These are phyloP conservation scores for Glossophaga mutica DNA, from an alignment of 2,797 vertebrate genomes.

Conservation along the genomic window DNA sequence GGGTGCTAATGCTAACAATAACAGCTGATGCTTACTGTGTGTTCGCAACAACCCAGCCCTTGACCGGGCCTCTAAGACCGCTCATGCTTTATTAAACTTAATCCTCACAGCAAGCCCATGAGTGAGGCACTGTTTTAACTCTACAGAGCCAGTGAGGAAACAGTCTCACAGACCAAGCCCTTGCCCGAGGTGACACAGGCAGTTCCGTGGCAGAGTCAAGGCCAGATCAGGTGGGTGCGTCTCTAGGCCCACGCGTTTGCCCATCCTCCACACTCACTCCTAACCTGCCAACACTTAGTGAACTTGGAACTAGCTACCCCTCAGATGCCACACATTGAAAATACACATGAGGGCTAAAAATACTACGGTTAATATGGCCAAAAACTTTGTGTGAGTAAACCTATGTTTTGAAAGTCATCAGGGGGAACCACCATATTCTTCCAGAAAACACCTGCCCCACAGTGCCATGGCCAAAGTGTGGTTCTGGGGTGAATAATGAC, in stretches of 20 bases:
- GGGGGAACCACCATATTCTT: background rate
- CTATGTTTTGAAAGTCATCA: background rate
- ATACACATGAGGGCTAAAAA: background rate
- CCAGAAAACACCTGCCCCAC: background rate
- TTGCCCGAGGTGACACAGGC: background rate
- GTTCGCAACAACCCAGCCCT: background rate
- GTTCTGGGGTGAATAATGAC: background rate
- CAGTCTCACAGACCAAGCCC: background rate
- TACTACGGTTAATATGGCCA: background rate
- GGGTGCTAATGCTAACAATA: background rate
- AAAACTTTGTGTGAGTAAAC: background rate
- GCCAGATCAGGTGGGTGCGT: background rate
- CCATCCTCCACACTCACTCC: fast-evolving
- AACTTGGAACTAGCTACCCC: background rate
- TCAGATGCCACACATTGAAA: background rate
- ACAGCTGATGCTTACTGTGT: background rate
- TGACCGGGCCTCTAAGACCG: background rate
- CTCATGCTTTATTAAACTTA: background rate
- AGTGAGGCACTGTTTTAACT: background rate
- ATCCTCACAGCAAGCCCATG: background rate
- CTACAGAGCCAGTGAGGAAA: background rate
- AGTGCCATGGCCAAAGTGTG: background rate
- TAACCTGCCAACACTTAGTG: background rate
- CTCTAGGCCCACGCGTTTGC: background rate
- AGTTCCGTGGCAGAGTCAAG: background rate